Evolutionary conservation across 2,888 invertebrate genomes (phyloP).

Genomic region (Chelonus formosanus): DNA sequence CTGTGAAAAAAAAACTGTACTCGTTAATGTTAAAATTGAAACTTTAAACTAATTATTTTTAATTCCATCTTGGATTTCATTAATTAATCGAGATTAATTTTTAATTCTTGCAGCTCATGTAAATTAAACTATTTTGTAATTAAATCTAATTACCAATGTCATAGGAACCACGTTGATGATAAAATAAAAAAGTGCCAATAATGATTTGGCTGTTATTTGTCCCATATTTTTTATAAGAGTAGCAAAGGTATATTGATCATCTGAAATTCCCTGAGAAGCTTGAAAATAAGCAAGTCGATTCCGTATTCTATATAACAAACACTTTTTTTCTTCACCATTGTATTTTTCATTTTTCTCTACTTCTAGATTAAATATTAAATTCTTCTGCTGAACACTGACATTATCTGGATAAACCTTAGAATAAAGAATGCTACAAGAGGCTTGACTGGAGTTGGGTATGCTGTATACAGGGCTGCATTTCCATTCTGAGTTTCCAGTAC

Average conservation of each 20-base stretch:
- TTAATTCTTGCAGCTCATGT: neutral
- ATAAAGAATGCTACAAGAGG: slow-evolving; percentile 19
- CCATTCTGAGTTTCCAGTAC: slow-evolving; percentile 38
- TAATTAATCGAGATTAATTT: neutral
- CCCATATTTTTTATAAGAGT: slow-evolving; percentile 54
- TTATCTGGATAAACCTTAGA: neutral
- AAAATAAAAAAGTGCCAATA: slow-evolving; percentile 53
- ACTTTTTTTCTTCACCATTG: slow-evolving; percentile 25
- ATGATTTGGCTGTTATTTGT: slow-evolving; percentile 52
- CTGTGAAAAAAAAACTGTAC: slow-evolving; percentile 39
- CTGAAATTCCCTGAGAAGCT: slow-evolving; percentile 51
- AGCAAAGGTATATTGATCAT: slow-evolving; percentile 52
- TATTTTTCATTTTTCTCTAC: slow-evolving; percentile 27
- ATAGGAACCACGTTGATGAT: slow-evolving; percentile 54
- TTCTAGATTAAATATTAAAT: slow-evolving; percentile 7
- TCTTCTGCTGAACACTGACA: slow-evolving; percentile 9
- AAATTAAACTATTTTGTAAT: neutral
- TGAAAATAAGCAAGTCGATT: slow-evolving; percentile 56
- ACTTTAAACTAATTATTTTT: slow-evolving; percentile 8
- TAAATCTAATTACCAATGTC: slow-evolving; percentile 45
- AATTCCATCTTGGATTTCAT: neutral
- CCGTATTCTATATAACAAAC: slow-evolving; percentile 43
- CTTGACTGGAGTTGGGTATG: slow-evolving; percentile 40
- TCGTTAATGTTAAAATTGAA: too few species aligned
- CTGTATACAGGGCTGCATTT: slow-evolving; percentile 51